Percentiles rank a stretch among this genome's conserved stretches.
These are phyloP conservation scores for Teleopsis dalmanni DNA, from an alignment of 1,140 invertebrate species.

Conservation along the genomic window DNA sequence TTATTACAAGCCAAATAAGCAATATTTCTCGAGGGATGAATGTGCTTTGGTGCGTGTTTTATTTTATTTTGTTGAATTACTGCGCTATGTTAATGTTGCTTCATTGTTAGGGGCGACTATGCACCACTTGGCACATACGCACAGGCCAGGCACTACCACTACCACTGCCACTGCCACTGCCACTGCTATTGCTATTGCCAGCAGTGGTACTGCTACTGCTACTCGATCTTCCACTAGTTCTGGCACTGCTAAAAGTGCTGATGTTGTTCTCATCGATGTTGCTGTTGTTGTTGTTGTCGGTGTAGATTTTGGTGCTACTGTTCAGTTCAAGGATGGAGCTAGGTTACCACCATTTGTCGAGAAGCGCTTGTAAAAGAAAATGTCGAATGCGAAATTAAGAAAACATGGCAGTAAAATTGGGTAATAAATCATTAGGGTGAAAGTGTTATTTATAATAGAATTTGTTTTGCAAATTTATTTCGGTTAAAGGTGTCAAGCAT, in stretches of 20 bases:
- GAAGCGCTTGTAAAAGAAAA: too few relatives aligned
- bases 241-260: not conserved
- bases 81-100: not conserved
- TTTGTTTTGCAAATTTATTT: conserved; percentile 9
- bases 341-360: too few relatives aligned
- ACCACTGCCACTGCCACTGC: not conserved
- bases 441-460: conserved; percentile 9
- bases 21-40: conserved; percentile 45
- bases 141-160: not conserved
- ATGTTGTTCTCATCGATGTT: not conserved
- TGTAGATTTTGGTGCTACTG: not conserved
- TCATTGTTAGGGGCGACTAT: conserved; percentile 5
- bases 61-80: conserved; percentile 41
- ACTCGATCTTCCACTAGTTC: not conserved
- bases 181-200: not conserved
- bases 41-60: conserved; percentile 45
- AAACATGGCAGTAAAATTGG: conserved; percentile 9
- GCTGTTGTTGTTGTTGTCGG: not conserved
- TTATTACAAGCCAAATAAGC: conserved; percentile 45
- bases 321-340: too few relatives aligned
- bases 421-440: conserved; percentile 7
- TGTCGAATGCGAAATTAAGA: conserved; percentile 8
- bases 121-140: not conserved
- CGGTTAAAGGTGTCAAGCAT: too few relatives aligned
- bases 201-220: not conserved